phyloP scores from a whole-genome alignment of 2,797 vertebrate species.

The Synanceia verrucosa region DNA sequence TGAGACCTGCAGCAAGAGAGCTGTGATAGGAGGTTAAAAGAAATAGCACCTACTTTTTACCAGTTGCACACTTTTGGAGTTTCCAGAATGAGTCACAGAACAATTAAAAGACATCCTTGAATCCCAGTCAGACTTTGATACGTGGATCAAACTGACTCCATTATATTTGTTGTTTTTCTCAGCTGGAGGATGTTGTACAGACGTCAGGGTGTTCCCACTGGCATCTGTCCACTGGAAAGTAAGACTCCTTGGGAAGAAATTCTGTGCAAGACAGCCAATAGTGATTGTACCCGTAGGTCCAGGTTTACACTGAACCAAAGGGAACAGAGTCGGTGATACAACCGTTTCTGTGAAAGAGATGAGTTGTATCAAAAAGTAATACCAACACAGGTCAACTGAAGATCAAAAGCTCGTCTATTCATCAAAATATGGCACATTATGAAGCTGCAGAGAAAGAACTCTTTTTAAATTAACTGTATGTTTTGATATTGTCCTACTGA shows the following conservation, averaged over 20 bases:
- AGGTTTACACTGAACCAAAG: background rate
- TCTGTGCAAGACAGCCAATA: conserved; percentile 37
- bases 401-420: background rate
- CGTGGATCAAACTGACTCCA: conserved; percentile 9
- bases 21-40: background rate
- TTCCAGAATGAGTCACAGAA: background rate
- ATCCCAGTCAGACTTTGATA: background rate
- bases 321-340: background rate
- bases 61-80: fast-evolving
- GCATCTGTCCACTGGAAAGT: conserved; percentile 16
- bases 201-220: fast-evolving
- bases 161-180: background rate
- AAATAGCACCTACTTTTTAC: conserved; percentile 6
- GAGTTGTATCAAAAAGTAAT: background rate
- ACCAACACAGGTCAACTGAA: background rate
- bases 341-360: fast-evolving
- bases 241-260: background rate
- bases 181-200: background rate
- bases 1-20: background rate
- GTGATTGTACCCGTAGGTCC: fast-evolving
- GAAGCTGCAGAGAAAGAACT: background rate
- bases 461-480: background rate
- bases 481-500: background rate
- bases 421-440: background rate
- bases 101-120: background rate